phyloP scores from a whole-genome alignment of 2,797 vertebrate species.

The Myotis myotis region DNA sequence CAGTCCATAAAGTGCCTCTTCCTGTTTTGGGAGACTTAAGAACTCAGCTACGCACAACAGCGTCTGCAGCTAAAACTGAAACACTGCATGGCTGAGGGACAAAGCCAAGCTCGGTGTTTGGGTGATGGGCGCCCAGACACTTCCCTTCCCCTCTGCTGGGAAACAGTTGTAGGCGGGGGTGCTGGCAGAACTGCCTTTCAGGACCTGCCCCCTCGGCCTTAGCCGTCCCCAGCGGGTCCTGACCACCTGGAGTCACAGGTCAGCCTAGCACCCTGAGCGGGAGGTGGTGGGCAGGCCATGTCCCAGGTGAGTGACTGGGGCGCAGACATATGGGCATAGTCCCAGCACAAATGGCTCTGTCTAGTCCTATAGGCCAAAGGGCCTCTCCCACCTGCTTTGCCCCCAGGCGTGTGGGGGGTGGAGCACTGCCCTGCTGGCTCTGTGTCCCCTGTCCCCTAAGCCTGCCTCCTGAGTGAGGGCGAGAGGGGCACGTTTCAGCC shows the following conservation, averaged over 20 bases:
- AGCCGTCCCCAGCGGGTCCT: fast-evolving
- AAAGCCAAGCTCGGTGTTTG: neutral
- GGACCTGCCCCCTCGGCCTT: neutral
- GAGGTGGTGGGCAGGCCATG: fast-evolving
- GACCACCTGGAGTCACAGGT: neutral
- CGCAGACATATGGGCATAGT: fast-evolving
- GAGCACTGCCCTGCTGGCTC: neutral
- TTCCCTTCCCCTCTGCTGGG: neutral
- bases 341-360: neutral
- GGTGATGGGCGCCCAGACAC: neutral
- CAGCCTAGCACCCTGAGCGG: neutral
- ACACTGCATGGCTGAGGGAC: neutral
- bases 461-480: neutral
- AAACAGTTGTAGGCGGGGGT: neutral
- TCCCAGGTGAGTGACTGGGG: neutral
- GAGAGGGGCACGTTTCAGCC: fast-evolving
- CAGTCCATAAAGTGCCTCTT: neutral
- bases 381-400: neutral
- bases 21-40: neutral
- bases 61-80: neutral
- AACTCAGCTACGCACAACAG: neutral
- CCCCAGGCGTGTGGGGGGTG: neutral
- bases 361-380: fast-evolving
- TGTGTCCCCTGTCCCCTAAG: neutral
- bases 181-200: neutral